Conservation (phyloP, 2,113 vertebrate species). For the Setophaga petechia region DNA sequence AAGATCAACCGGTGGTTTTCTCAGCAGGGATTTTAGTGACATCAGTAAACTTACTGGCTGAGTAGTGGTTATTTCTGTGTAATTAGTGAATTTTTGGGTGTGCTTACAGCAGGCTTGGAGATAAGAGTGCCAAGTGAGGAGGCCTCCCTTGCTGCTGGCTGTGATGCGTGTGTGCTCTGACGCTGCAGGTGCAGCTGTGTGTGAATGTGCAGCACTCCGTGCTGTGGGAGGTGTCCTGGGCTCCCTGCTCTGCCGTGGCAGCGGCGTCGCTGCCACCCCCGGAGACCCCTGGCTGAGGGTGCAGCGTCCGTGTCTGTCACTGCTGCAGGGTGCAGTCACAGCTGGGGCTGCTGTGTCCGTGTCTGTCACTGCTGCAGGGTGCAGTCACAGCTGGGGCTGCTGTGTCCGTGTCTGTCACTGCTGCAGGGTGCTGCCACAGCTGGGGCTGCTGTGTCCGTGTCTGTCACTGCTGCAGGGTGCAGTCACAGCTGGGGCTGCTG, state of each 20-base stretch:
- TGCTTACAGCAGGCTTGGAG: not conserved
- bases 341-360: too few relatives aligned
- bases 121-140: not conserved
- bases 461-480: not conserved
- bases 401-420: too few relatives aligned
- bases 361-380: not conserved
- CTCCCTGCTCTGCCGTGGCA: not conserved
- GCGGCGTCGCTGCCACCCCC: not conserved
- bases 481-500: too few relatives aligned
- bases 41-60: not conserved
- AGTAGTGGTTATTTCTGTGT: constrained; percentile 17
- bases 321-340: too few relatives aligned
- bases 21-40: not conserved
- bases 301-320: not conserved
- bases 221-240: not conserved
- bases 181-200: not conserved
- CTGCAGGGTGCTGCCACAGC: too few relatives aligned
- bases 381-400: too few relatives aligned
- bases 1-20: constrained; percentile 24
- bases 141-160: rapidly evolving
- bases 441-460: not conserved
- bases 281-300: rapidly evolving
- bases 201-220: not conserved
- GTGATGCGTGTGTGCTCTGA: not conserved
- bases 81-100: not conserved